Evolutionary conservation across 2,888 invertebrate species (phyloP), one percentile per base, ranked within the genome.

Genomic region (Rhorus exstirpatorius): DNA sequence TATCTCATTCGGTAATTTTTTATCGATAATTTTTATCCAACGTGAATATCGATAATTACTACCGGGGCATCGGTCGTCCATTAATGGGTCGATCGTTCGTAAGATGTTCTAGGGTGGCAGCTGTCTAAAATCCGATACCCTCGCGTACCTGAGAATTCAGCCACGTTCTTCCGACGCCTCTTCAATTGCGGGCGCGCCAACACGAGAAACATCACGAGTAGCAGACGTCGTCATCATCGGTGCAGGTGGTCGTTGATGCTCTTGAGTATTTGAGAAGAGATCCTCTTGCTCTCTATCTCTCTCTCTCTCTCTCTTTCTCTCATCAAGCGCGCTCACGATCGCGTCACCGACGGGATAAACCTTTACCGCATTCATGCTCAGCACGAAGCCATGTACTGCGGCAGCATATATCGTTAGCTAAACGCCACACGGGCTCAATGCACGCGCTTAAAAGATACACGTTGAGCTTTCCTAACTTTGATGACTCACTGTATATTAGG

Each of bases 261-360:
- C 53, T 21, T 53, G 53, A 51, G 55, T 51, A 70, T 31, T 58
- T 24, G 49, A 46, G 31, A 31, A 65, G 41, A 65, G 38, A 55
- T 31, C 70, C 55, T 58, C 55, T 75, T 60, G 49, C 53, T 65
- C 58, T 55, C 71, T 24, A 38, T 70, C 61, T 72, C 77, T 60
- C 70, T 76, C 63, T 41, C 71, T 35, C 49, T 44, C 65, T 55
- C 61, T 51, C 49, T 65, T 46, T 76, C 55, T 76, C 72, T 67
- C 53, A 19, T n/a, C n/a, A n/a, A n/a, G n/a, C n/a, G n/a, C n/a
- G n/a, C n/a, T n/a, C n/a, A n/a, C n/a, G n/a, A n/a, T n/a, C n/a
- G 71, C 77, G 81, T 81, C 77, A 77, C 67, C 77, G 67, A 71
- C 77, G 60, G 61, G 67, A 77, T 77, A 81, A 81, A 77, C 81